phyloP scores from a whole-genome alignment of 2,113 vertebrate genomes.

The Spea bombifrons region DNA sequence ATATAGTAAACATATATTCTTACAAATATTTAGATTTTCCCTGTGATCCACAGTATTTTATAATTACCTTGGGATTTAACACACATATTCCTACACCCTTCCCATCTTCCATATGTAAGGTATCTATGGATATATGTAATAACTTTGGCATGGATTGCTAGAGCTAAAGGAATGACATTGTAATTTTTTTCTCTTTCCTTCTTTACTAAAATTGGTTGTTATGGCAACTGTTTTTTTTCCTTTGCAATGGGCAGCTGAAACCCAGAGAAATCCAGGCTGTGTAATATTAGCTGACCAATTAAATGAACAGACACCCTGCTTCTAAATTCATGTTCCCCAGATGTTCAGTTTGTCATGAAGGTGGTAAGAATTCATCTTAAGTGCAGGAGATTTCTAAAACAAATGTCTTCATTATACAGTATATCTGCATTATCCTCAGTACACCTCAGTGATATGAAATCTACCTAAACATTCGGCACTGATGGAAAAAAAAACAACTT shows the following conservation, averaged over 20 bases:
- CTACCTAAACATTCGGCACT: too few relatives aligned
- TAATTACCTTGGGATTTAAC: too few relatives aligned
- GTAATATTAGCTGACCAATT: not conserved
- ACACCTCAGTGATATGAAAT: too few relatives aligned
- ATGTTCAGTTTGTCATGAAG: not conserved
- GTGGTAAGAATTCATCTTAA: not conserved
- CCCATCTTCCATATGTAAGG: too few relatives aligned
- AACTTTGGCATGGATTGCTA: not conserved
- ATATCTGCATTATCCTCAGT: not conserved
- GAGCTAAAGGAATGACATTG: not conserved
- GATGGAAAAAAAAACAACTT: too few relatives aligned
- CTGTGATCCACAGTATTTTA: too few relatives aligned
- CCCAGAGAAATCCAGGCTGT: not conserved
- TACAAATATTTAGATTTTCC: too few relatives aligned
- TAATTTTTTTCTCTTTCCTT: not conserved
- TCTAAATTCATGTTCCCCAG: not conserved
- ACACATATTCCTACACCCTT: too few relatives aligned
- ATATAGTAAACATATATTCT: too few relatives aligned
- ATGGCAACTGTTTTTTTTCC: not conserved
- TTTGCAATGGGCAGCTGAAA: not conserved
- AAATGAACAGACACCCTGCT: not conserved
- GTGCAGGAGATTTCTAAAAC: not conserved
- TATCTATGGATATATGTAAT: too few relatives aligned
- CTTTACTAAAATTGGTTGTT: not conserved
- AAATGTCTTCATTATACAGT: not conserved